phyloP scores from a whole-genome alignment of 2,888 invertebrate species.

The Pollenia angustigena region DNA sequence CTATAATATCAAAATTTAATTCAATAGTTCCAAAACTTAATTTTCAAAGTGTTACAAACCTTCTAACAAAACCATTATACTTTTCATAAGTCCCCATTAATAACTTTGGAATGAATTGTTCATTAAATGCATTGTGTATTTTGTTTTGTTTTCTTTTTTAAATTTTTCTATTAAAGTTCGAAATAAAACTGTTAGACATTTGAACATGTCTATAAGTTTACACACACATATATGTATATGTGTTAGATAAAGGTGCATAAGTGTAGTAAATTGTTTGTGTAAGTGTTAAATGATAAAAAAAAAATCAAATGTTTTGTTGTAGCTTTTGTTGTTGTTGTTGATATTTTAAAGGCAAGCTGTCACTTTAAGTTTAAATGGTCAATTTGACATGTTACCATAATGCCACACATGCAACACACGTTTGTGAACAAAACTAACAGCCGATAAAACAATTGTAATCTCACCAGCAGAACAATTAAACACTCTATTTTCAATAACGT shows the following conservation, averaged over 20 bases:
- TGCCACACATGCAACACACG: constrained; percentile 57
- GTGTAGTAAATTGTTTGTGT: background rate
- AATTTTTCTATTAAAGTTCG: background rate
- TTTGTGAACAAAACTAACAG: constrained; percentile 8
- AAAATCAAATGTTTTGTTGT: constrained; percentile 5
- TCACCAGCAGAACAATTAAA: background rate
- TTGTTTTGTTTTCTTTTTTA: background rate
- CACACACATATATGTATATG: background rate
- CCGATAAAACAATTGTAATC: background rate
- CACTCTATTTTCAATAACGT: background rate
- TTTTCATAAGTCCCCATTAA: too few species aligned
- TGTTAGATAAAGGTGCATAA: background rate
- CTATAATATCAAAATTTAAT: too few species aligned
- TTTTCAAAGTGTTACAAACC: too few species aligned
- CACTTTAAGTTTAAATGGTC: constrained; percentile 65
- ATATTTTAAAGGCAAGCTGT: constrained; percentile 57
- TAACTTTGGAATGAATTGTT: constrained; percentile 20
- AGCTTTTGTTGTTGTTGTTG: background rate
- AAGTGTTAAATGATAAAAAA: background rate
- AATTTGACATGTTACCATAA: constrained; percentile 59
- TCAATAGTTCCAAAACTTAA: too few species aligned
- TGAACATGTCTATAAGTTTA: background rate
- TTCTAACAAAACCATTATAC: too few species aligned
- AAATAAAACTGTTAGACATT: constrained; percentile 18
- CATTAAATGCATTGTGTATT: constrained; percentile 49